Evolutionary conservation across 2,888 invertebrate species (phyloP).

Genomic region (Pollenia amentaria): DNA sequence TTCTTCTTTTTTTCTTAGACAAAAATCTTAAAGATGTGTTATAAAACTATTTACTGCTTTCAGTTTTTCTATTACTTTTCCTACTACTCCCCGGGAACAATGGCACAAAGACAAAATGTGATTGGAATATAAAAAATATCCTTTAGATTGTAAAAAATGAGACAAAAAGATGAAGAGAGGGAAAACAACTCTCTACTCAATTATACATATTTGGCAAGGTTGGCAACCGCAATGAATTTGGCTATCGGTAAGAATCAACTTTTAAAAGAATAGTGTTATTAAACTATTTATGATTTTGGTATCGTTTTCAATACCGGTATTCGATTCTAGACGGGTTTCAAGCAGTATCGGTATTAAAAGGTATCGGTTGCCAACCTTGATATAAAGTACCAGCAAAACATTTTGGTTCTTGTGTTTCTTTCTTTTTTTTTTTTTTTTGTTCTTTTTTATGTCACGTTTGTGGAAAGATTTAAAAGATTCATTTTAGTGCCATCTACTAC

Average conservation of each 20-base stretch:
- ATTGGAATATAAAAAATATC: constrained; percentile 25
- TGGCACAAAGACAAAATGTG: constrained; percentile 1
- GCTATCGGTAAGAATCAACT: too few relatives aligned
- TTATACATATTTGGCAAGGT: too few relatives aligned
- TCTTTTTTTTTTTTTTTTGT: too few relatives aligned
- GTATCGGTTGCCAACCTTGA: too few relatives aligned
- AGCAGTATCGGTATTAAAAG: too few relatives aligned
- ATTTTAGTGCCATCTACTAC: not conserved
- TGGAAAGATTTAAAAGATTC: not conserved
- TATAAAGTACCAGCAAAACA: not conserved
- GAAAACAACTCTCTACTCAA: not conserved
- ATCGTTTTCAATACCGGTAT: too few relatives aligned
- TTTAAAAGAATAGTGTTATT: too few relatives aligned
- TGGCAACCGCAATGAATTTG: too few relatives aligned
- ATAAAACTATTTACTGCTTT: not conserved
- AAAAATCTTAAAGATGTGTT: not conserved
- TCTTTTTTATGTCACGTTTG: not conserved
- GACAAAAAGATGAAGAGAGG: not conserved
- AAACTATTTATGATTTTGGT: too few relatives aligned
- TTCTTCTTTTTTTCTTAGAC: not conserved
- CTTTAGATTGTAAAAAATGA: not conserved
- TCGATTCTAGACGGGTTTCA: too few relatives aligned
- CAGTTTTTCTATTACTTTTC: not conserved
- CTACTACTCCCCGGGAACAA: not conserved
- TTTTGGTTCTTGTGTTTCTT: not conserved